Evolutionary conservation across 1,140 invertebrate genomes (phyloP), one percentile per base, ranked within the genome.

Genomic region (Conus betulinus): DNA sequence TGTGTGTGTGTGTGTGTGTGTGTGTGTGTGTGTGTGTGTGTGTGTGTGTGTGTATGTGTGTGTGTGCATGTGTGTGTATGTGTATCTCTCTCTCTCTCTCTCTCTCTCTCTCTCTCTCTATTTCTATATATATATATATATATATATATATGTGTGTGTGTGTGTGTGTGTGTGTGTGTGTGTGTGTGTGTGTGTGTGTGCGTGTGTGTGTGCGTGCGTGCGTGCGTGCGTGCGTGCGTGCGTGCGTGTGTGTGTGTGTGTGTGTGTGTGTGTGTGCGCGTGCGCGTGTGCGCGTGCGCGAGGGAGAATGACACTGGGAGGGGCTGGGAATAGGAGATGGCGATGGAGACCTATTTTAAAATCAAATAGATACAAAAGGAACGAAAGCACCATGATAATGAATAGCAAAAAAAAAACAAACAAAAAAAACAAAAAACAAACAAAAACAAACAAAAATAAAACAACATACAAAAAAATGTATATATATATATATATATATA

Each of bases 1-100:
- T 78, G 76, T 78, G 76, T 57, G 52, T 55, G 81, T 82, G 81
- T 82, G 13, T 82, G 51, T 53, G 81, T 53, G 81, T 82, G 81
- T 55, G 81, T 55, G 76, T 78, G 76, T 78, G 76, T 78, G n/a
- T 25, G n/a, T 78, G n/a, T 78, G 76, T 78, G 76, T n/a, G 52
- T 55, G 81, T 55, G 81, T 82, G 51, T 82, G 51, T 53, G 81
- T 53, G 51, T 53, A 13, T 55, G 81, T 55, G 76, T 78, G 76
- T 78, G 76, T 78, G 76, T 39, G 76, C 39, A 25, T 78, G 76
- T 78, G 76, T 78, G 76, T 71, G 27, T 25, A 39, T 20, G 53
- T n/a, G 57, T 17, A 23, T 82, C 25, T 5, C 10, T 20, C 15
- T 5, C 25, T 7, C 0, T 51, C 15, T 52, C 25, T 52, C 3